These are phyloP conservation scores for Notothenia rossii DNA, from an alignment of 2,113 vertebrate genomes.

Conservation along the genomic window DNA sequence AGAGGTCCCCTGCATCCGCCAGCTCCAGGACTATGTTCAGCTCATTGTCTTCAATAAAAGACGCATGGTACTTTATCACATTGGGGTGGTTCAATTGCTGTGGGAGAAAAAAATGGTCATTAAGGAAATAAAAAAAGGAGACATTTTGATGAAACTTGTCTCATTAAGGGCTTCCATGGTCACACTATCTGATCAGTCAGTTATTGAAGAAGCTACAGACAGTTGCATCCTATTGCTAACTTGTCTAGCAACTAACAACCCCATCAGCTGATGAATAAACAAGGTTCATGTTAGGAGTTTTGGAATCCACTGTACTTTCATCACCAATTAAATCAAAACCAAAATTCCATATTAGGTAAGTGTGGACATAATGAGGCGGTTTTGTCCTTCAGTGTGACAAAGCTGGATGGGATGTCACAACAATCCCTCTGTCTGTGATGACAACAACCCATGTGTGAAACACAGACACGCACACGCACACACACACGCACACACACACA, in stretches of 20 bases:
- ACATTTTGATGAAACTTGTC: constrained; percentile 59
- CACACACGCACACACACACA: constrained; percentile 33
- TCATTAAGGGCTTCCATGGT: constrained; percentile 41
- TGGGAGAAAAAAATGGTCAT: constrained; percentile 52
- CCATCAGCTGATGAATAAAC: constrained; percentile 2
- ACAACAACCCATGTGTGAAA: constrained; percentile 74
- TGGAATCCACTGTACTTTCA: constrained; percentile 37
- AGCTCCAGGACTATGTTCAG: constrained; percentile 98
- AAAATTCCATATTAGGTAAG: constrained; percentile 50
- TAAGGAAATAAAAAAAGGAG: constrained; percentile 29
- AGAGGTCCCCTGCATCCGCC: constrained; percentile 97
- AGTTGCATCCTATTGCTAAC: not conserved
- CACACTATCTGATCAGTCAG: constrained; percentile 3
- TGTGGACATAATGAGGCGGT: constrained; percentile 72
- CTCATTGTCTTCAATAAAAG: constrained; percentile 98
- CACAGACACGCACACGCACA: constrained; percentile 25
- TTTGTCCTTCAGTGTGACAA: constrained; percentile 79
- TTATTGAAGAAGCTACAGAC: not conserved
- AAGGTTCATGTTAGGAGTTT: constrained; percentile 28
- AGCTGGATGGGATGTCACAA: constrained; percentile 80
- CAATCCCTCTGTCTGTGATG: constrained; percentile 71
- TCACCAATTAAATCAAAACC: constrained; percentile 64
- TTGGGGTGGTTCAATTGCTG: constrained; percentile 99
- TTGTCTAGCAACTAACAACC: constrained; percentile 20
- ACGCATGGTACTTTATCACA: constrained; percentile 99